phyloP scores from a whole-genome alignment of 1,140 invertebrate species.

The Tetragnatha versicolor region DNA sequence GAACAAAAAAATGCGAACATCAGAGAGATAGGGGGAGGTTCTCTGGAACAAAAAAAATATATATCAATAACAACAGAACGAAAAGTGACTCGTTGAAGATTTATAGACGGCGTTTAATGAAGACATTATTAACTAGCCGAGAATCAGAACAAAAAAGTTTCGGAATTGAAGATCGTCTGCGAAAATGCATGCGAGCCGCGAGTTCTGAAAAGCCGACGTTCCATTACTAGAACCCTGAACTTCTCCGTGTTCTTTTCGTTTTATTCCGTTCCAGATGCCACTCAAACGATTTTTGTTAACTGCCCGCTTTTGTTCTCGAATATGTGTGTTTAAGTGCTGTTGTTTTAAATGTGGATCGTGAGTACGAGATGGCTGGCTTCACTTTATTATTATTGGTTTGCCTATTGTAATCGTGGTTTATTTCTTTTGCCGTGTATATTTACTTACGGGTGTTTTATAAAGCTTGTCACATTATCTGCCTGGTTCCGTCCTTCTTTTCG shows the following conservation, averaged over 20 bases:
- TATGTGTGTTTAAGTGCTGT: no score
- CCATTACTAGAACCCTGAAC: no score
- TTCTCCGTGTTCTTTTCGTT: neutral
- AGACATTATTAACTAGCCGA: constrained; percentile 25
- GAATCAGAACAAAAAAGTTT: neutral
- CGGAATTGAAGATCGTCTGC: neutral
- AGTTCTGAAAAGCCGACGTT: neutral
- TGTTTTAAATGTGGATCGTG: no score
- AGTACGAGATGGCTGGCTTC: no score
- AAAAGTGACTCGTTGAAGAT: neutral
- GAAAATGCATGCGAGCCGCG: constrained; percentile 16
- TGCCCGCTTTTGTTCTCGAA: neutral
- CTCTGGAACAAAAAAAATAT: neutral
- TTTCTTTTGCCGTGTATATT: no score
- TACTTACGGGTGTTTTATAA: no score
- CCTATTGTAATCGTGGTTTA: no score
- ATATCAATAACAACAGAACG: neutral
- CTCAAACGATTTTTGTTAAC: neutral
- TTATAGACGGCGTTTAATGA: constrained; percentile 21
- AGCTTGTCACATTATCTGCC: no score
- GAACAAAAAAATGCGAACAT: no score
- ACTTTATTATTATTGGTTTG: no score
- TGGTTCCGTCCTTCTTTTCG: no score
- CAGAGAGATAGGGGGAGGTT: no score
- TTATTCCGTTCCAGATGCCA: neutral